Base-by-base conservation (phyloP, 2,888 invertebrate species). In the Alitta virens region DNA sequence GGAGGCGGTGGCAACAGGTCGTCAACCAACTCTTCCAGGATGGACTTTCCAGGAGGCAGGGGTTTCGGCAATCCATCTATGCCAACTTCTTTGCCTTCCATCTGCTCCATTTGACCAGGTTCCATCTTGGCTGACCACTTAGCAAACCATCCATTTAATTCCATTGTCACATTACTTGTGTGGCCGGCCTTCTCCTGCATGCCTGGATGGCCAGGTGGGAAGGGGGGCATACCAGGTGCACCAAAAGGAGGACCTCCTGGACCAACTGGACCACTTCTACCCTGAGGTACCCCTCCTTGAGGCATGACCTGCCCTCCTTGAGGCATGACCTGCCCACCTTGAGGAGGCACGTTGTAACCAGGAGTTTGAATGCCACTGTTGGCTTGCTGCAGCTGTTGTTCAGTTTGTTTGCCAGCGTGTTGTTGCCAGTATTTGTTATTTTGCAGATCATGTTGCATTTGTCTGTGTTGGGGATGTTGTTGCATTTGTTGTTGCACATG, bases 311-410 rank as follows among this genome's bases (percentile, higher is more conserved):
- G 9, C 3, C 5, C 49, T n/a, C 49, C 23, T n/a, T 49, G 49
- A 49, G 33, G 33, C 5, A 33, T 12, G 7, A 33, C 33, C 12
- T 5, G 7, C 12, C 33, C 33, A 33, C 33, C 12, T 7, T 33
- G 33, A 33, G 33, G 33, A 12, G 33, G 33, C 33, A 33, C 12
- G 33, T 33, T 33, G 33, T 33, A 33, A 12, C 33, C 33, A 33
- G 33, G 12, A 12, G 33, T 12, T 12, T 33, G 33, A 5, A 33
- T 33, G 12, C 33, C 12, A 33, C 33, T 33, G 33, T 33, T 33
- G 12, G 33, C 33, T 33, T 63, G 62, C 38, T 9, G 55, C 24
- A 27, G 56, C 18, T 63, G 62, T 21, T 43, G 55, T 21, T 56
- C 49, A 53, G 42, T 14, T 26, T 21, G 53, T 40, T 52, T 40